Percentiles rank a stretch among this genome's conserved stretches.
phyloP scores from a whole-genome alignment of 2,888 invertebrate genomes.

The Heteropelma amictum region DNA sequence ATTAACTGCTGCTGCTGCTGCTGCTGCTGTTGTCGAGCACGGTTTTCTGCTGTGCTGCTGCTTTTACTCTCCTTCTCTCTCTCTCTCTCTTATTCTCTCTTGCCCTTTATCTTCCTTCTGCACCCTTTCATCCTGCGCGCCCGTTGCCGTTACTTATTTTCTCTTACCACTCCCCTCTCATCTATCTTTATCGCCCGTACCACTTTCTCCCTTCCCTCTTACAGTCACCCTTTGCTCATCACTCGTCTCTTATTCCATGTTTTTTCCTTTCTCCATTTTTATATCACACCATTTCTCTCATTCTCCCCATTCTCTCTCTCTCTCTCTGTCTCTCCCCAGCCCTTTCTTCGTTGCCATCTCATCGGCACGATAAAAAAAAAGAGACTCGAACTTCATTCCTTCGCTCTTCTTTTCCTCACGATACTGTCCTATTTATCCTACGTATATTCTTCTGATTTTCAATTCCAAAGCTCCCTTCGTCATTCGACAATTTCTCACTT shows the following conservation, averaged over 20 bases:
- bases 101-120: slow-evolving; percentile 29
- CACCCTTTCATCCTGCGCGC: slow-evolving; percentile 41
- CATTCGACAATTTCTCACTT: no score
- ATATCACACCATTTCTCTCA: not conserved
- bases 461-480: no score
- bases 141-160: slow-evolving; percentile 45
- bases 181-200: slow-evolving; percentile 38
- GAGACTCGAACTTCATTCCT: no score
- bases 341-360: slow-evolving; percentile 22
- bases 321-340: slow-evolving; percentile 14
- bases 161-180: slow-evolving; percentile 25
- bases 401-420: no score
- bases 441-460: no score
- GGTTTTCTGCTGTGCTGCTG: slow-evolving; percentile 47
- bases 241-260: not conserved
- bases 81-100: slow-evolving; percentile 24
- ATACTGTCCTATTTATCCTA: no score
- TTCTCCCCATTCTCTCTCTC: not conserved
- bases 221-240: slow-evolving; percentile 12
- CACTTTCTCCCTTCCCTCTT: slow-evolving; percentile 17
- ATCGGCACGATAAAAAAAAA: no score
- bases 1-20: slow-evolving; percentile 71
- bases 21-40: no score
- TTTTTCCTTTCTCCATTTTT: slow-evolving; percentile 25
- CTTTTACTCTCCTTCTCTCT: slow-evolving; percentile 21